Evolutionary conservation across 2,113 vertebrate genomes (phyloP).

Genomic region (Tragelaphus strepsiceros): DNA sequence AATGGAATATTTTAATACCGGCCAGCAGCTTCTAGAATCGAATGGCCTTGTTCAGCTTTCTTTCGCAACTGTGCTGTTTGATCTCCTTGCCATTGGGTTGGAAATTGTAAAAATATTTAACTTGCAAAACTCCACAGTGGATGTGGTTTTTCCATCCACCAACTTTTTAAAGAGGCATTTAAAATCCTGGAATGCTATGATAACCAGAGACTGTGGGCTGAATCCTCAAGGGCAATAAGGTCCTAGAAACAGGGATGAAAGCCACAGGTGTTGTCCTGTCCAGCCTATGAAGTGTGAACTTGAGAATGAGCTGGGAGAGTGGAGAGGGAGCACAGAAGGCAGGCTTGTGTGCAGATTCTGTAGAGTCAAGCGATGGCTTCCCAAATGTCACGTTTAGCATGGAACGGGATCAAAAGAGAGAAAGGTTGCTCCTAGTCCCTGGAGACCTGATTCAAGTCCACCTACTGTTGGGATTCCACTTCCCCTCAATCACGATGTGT

Average conservation of each 20-base stretch:
- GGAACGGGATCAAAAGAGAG: neutral
- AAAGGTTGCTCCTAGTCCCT: neutral
- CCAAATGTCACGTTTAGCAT: neutral
- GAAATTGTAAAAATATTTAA: constrained; percentile 51
- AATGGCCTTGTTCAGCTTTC: constrained; percentile 18
- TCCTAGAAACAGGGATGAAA: constrained; percentile 24
- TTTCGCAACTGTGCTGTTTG: neutral
- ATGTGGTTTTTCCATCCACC: constrained; percentile 43
- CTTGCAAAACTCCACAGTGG: constrained; percentile 29
- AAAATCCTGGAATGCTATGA: constrained; percentile 25
- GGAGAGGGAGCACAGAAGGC: neutral
- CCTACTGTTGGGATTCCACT: neutral
- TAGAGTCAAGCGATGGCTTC: neutral
- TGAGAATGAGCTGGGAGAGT: neutral
- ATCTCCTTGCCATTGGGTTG: neutral
- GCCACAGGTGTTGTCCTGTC: neutral
- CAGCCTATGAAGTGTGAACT: neutral
- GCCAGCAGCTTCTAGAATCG: neutral
- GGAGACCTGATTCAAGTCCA: neutral
- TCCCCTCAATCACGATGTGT: neutral
- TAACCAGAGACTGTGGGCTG: constrained; percentile 25
- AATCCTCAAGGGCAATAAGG: neutral
- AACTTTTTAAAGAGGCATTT: constrained; percentile 31
- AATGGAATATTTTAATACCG: constrained; percentile 1
- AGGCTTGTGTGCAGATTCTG: neutral